A percentile compares a stretch with the other conserved stretches of the same genome.
Conservation (phyloP, 2,797 vertebrate species). For the Fringilla coelebs region DNA sequence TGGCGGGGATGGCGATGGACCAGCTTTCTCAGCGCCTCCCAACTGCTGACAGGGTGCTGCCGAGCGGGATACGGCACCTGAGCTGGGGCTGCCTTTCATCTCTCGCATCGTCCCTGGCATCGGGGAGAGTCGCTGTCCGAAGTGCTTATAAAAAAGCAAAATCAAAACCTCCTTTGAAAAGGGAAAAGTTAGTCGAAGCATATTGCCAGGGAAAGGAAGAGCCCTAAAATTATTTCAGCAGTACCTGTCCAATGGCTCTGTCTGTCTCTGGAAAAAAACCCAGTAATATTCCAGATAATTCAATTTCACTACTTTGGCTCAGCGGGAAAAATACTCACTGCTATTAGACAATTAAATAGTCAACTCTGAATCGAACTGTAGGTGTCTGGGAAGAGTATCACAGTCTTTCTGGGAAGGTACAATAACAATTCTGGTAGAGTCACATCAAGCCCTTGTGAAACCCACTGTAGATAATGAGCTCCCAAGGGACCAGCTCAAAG, state of each 20-base stretch:
- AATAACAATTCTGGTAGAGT: not conserved
- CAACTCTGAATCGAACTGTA: not conserved
- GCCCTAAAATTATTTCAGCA: not conserved
- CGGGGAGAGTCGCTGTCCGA: fast-evolving
- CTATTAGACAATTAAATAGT: not conserved
- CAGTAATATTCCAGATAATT: not conserved
- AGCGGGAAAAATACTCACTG: not conserved
- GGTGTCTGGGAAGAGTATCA: slow-evolving; percentile 2
- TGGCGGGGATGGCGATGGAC: fast-evolving
- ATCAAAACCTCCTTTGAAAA: not conserved
- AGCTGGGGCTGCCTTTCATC: not conserved
- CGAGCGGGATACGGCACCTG: fast-evolving
- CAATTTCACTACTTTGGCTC: not conserved
- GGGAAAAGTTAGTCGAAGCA: not conserved
- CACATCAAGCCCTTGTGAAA: not conserved
- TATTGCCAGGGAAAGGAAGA: not conserved
- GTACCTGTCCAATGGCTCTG: not conserved
- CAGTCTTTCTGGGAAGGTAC: slow-evolving; percentile 36
- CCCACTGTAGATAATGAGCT: slow-evolving; percentile 42
- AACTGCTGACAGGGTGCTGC: fast-evolving
- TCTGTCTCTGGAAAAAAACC: not conserved
- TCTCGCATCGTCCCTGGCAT: fast-evolving
- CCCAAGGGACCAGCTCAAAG: not conserved
- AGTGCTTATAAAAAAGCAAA: not conserved
- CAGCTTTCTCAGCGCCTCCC: too few species aligned